These are phyloP conservation scores for Hylaea fasciaria DNA, from an alignment of 2,888 invertebrate species.

Conservation along the genomic window DNA sequence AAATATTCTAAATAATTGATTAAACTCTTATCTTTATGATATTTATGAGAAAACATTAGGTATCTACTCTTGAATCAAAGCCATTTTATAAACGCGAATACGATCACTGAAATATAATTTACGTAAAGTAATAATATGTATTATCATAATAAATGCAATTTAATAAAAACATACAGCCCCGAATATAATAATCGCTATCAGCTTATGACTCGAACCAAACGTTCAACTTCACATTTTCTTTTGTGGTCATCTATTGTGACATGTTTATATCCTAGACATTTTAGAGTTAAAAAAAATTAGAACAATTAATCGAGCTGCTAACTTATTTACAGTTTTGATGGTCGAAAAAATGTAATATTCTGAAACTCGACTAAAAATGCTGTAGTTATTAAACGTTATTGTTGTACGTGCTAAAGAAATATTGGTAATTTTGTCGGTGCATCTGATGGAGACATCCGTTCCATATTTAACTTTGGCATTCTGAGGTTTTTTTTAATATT, in stretches of 20 bases:
- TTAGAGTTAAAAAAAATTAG: conserved; percentile 45
- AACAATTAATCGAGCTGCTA: conserved; percentile 48
- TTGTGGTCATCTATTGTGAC: conserved; percentile 55
- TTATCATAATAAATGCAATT: no score
- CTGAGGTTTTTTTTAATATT: conserved; percentile 3
- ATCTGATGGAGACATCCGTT: conserved; percentile 42
- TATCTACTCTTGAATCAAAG: no score
- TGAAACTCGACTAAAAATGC: conserved; percentile 28
- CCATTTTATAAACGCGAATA: no score
- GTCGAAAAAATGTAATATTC: conserved; percentile 21
- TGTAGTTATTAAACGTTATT: conserved; percentile 33
- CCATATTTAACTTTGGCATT: conserved; percentile 6
- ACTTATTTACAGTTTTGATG: conserved; percentile 51
- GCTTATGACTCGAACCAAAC: conserved; percentile 40
- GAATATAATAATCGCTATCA: conserved; percentile 31
- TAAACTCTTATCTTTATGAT: no score
- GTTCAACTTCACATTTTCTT: conserved; percentile 45
- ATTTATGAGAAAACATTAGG: no score
- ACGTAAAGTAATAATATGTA: no score
- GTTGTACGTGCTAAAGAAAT: conserved; percentile 29
- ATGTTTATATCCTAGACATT: conserved; percentile 57
- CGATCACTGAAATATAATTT: no score
- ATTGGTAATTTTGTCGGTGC: conserved; percentile 35
- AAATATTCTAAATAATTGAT: no score
- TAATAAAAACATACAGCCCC: no score